Base-by-base conservation (phyloP, 2,888 invertebrate species). In the Rutpela maculata region DNA sequence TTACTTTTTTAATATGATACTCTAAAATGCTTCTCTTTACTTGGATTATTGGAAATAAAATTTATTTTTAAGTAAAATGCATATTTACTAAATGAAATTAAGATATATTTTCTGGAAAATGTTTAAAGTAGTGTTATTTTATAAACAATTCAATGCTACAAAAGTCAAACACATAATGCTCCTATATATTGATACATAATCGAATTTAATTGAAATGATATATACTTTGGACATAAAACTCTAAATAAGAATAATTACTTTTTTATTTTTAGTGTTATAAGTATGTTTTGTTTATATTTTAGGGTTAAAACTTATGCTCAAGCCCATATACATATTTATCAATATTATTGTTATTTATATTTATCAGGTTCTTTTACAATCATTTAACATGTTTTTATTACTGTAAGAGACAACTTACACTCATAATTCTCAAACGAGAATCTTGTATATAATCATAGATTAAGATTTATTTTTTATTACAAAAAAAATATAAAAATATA, bases 381-480 rank as follows among this genome's bases (percentile, higher is more conserved):
- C 35, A 65, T 56, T 18, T 17, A 15, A n/a, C 12, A 22, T 66
- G 26, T 31, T 59, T 19, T 69, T 56, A 59, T 69, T 63, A 69
- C 17, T 71, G 71, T 62, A 70, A 65, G 62, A 18, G 35, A 68
- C 18, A 65, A 50, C 50, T 50, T 74, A 22, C 31, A 66, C 15
- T 67, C 35, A 35, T 38, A 56, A 60, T 60, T 19, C 43, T 57
- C n/a, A 56, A 57, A 22, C 43, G 66, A 63, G 69, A 59, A 67
- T 66, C 56, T 38, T 82, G 82, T 82, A 82, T 81, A 82, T 82
- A 82, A 82, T 82, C 82, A 81, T 82, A 82, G 81, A 77, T 62
- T 82, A 82, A 80, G 79, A 69, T 78, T 80, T 82, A 81, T 82
- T 82, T 82, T 70, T 70, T 70, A 70, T 70, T 70, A 70, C 70